A percentile compares a stretch with the other conserved stretches of the same genome.
These are phyloP conservation scores for Sycophila sp. DNA, from an alignment of 1,140 invertebrate species.

Conservation along the genomic window DNA sequence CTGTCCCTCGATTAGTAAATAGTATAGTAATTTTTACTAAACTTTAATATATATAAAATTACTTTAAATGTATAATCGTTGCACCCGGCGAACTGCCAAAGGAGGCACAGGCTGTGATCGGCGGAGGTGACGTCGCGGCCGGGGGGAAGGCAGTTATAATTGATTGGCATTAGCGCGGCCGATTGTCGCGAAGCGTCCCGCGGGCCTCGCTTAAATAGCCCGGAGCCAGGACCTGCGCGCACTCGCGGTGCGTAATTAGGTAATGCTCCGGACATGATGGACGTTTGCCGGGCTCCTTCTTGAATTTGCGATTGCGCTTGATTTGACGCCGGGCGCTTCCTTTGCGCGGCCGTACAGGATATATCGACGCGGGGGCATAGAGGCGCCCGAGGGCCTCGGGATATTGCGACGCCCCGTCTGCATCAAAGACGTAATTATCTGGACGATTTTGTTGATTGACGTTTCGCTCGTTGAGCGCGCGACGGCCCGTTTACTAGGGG, in stretches of 20 bases:
- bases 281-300: neutral
- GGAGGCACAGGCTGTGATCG: neutral
- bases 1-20: too few relatives aligned
- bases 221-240: neutral
- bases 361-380: neutral
- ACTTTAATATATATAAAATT: too few relatives aligned
- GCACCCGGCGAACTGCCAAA: conserved; percentile 20
- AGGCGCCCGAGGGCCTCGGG: neutral
- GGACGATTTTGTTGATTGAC: too few relatives aligned
- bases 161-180: conserved; percentile 51
- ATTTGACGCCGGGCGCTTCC: too few relatives aligned
- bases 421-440: neutral
- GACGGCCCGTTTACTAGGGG: too few relatives aligned
- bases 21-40: too few relatives aligned
- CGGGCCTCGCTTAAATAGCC: conserved; percentile 10
- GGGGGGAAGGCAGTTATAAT: conserved; percentile 48
- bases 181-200: conserved; percentile 26
- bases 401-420: too few relatives aligned
- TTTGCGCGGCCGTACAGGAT: too few relatives aligned
- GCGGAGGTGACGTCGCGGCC: neutral
- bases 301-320: too few relatives aligned
- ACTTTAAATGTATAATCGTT: too few relatives aligned
- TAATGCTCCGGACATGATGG: neutral
- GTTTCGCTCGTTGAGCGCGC: too few relatives aligned
- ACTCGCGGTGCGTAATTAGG: conserved; percentile 1